Base-by-base conservation (phyloP, 2,113 vertebrate genomes). In the Neodon shergylaensis region DNA sequence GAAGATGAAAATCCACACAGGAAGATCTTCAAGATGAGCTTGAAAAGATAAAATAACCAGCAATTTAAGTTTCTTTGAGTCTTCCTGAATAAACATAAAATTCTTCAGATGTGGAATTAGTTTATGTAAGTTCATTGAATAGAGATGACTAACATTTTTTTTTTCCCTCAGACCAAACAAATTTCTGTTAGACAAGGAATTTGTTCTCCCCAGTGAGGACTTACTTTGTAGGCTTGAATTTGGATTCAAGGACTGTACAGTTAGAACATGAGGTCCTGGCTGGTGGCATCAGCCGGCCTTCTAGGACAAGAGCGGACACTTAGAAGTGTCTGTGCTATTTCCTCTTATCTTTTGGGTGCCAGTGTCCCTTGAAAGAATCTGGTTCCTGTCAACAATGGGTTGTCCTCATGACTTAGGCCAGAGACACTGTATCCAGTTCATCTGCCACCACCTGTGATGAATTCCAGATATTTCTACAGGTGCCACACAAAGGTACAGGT, bases 21-120 rank as follows among this genome's bases (percentile, higher is more conserved):
- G 13, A 92, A 87, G 26, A 28, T 7, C 17, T 26, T 73, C 54
- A 54, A 22, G 52, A 28, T 28, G 31, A 96, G 28, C 63, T 88
- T 58, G 52, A 73, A 54, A 89, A 39, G 72, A 42, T 74, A 26
- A 31, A 88, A 74, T 74, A 61, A 33, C 70, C 19, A 74, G 52
- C 28, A n/a, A 74, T 49, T 36, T 36, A 70, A 70, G 84, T 36
- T 83, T 42, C n/a, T 90, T 90, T 89, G 73, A 82, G 63, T 81
- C 68, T 52, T 94, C 66, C 73, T 88, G 77, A 92, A 79, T 5
- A 86, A 91, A 91, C 19, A 39, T n/a, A 47, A 79, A 81, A 31
- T 22, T 39, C 90, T 96, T 70, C 79, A 92, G 76, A 74, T 76
- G 42, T 83, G 65, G 81, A 90, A 88, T 83, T 88, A 65, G 49